Evolutionary conservation across 1,140 invertebrate genomes (phyloP), one percentile per base, ranked within the genome.

Genomic region (Trachymyrmex cornetzi): DNA sequence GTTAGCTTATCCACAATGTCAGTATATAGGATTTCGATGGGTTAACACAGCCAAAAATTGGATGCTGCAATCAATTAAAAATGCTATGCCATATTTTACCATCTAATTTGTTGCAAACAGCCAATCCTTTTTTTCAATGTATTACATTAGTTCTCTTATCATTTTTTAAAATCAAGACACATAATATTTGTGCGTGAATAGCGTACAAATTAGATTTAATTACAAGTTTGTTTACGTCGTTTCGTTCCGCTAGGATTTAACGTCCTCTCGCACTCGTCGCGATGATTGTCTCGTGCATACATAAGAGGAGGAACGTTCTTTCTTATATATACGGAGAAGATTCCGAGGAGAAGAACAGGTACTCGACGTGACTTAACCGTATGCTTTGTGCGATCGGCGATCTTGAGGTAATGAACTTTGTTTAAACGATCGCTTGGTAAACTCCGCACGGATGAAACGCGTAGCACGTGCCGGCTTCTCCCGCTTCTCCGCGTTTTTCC

Each of bases 351-450:
- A 81, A 9, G 50, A 30, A 22, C 48, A 63, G 44, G 48, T 44
- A 44, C 75, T 67, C 80, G 59, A 89, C 77, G 87, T 86, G 89
- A 91, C 84, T 88, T 77, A 74, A 88, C 77, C 64, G 74, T 75
- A 59, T 64, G 57, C 89, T 90, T 90, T 87, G 72, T 85, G 55
- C 66, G 59, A 50, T 19, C 57, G 55, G 66, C 71, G 74, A 63
- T 72, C 57, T 69, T 82, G 85, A 93, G 93, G 89, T 93, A 93
- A 93, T 93, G 92, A 93, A 93, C 92, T 93, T 93, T 92, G 86
- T 86, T 92, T 89, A 90, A 93, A 92, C 90, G 86, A 87, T 75
- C 75, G 71, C 72, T 93, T 85, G 86, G 89, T 92, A 90, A 92
- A 91, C 92, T 81, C 55, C 77, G 69, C 89, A 92, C 92, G 90